phyloP scores from a whole-genome alignment of 2,888 invertebrate species.

The Dasysyrphus tricinctus region DNA sequence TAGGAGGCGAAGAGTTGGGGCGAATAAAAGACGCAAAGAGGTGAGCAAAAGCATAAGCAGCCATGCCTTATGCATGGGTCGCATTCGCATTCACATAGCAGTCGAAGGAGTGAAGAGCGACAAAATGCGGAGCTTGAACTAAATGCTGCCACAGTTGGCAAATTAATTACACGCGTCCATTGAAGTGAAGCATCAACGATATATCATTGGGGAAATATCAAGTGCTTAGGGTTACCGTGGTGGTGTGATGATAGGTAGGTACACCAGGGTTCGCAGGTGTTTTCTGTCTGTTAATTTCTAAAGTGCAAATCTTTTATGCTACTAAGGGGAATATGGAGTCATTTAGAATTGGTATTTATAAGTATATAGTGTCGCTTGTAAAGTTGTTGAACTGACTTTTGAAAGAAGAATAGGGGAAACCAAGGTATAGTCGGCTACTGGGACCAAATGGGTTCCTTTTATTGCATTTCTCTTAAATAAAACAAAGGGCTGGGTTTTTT shows the following conservation, averaged over 20 bases:
- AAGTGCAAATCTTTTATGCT: neutral
- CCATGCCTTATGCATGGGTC: slow-evolving; percentile 23
- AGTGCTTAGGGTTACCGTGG: slow-evolving; percentile 58
- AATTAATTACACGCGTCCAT: slow-evolving; percentile 75
- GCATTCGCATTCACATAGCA: slow-evolving; percentile 7
- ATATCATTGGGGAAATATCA: slow-evolving; percentile 57
- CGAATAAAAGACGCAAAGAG: slow-evolving; percentile 24
- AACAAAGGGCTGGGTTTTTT: too few relatives aligned
- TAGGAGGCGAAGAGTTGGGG: neutral
- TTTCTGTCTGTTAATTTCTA: neutral
- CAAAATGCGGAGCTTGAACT: slow-evolving; percentile 61
- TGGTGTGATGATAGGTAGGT: neutral
- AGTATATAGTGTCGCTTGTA: too few relatives aligned
- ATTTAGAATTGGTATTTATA: too few relatives aligned
- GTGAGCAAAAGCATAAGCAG: slow-evolving; percentile 28
- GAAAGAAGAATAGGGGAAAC: too few relatives aligned
- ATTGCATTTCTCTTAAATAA: too few relatives aligned
- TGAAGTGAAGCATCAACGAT: slow-evolving; percentile 72
- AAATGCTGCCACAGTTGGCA: slow-evolving; percentile 75
- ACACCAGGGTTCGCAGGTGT: neutral
- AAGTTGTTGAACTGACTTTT: too few relatives aligned
- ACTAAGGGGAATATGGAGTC: too few relatives aligned
- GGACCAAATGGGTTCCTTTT: too few relatives aligned
- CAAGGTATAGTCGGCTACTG: too few relatives aligned
- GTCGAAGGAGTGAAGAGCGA: slow-evolving; percentile 18